Percentiles rank a stretch among this genome's conserved stretches.
These are phyloP conservation scores for Neosilurus mollespiculum DNA, from an alignment of 2,797 vertebrate genomes.

Conservation along the genomic window DNA sequence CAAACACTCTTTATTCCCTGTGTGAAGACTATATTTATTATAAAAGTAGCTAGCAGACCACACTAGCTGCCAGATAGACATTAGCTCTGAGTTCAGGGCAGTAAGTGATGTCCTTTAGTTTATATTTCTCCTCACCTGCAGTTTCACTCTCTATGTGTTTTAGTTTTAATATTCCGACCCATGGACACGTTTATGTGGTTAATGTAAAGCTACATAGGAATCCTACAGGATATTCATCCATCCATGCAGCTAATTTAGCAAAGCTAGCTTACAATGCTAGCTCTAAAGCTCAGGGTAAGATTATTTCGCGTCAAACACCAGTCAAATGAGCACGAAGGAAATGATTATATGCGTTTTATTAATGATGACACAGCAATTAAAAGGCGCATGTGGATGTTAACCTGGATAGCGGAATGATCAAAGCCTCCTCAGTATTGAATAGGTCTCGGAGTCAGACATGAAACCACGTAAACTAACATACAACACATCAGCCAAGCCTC, in stretches of 20 bases:
- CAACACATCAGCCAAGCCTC: not conserved
- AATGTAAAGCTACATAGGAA: not conserved
- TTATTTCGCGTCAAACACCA: not conserved
- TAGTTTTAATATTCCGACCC: not conserved
- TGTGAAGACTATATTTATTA: not conserved
- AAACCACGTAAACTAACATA: not conserved
- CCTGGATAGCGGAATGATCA: not conserved
- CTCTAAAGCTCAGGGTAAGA: not conserved
- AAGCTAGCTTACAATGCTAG: not conserved
- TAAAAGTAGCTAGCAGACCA: not conserved
- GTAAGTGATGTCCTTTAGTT: conserved; percentile 2
- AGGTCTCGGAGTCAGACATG: not conserved
- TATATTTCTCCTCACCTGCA: too few species aligned
- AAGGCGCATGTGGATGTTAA: conserved; percentile 14
- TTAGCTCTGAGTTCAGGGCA: conserved; percentile 1
- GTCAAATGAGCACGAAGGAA: not conserved
- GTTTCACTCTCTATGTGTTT: not conserved
- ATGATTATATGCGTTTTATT: not conserved
- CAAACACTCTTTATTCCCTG: not conserved
- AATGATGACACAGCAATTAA: not conserved
- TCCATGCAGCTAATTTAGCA: conserved; percentile 2
- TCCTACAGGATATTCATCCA: not conserved
- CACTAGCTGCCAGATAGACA: not conserved
- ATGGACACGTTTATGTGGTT: not conserved
- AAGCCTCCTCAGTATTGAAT: not conserved